Percentiles rank a stretch among this genome's conserved stretches.
phyloP scores from a whole-genome alignment of 2,888 invertebrate species.

The Plemyria rubiginata region DNA sequence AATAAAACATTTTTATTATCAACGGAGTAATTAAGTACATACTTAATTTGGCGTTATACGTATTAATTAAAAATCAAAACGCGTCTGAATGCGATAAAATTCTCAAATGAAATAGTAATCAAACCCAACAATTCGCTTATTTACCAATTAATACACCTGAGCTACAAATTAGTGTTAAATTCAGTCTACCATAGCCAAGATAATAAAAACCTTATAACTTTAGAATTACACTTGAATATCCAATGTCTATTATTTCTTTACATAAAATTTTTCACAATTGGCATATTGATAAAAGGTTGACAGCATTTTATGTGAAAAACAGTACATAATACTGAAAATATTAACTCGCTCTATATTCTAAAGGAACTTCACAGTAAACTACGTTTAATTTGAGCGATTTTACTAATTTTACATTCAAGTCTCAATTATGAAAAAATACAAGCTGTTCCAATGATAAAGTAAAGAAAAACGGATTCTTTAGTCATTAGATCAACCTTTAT shows the following conservation, averaged over 20 bases:
- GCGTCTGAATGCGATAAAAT: constrained; percentile 1
- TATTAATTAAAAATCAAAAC: constrained; percentile 7
- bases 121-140: constrained; percentile 15
- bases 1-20: background rate
- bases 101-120: constrained; percentile 16
- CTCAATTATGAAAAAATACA: constrained; percentile 20
- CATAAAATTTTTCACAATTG: background rate
- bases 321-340: constrained; percentile 39
- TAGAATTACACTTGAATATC: too few relatives aligned
- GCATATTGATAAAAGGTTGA: background rate
- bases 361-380: constrained; percentile 72
- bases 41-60: background rate
- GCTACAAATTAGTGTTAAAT: constrained; percentile 13
- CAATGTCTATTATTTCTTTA: background rate
- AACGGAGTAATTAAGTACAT: background rate
- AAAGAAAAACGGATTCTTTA: background rate
- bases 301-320: background rate
- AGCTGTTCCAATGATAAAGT: background rate
- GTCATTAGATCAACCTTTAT: constrained; percentile 4
- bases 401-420: constrained; percentile 31
- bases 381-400: constrained; percentile 68
- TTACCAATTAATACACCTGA: constrained; percentile 24
- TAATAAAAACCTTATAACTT: background rate
- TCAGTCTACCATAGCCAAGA: constrained; percentile 9
- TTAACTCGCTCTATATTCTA: constrained; percentile 57